phyloP scores from a whole-genome alignment of 2,888 invertebrate genomes.

The Trissoscelio sp. region DNA sequence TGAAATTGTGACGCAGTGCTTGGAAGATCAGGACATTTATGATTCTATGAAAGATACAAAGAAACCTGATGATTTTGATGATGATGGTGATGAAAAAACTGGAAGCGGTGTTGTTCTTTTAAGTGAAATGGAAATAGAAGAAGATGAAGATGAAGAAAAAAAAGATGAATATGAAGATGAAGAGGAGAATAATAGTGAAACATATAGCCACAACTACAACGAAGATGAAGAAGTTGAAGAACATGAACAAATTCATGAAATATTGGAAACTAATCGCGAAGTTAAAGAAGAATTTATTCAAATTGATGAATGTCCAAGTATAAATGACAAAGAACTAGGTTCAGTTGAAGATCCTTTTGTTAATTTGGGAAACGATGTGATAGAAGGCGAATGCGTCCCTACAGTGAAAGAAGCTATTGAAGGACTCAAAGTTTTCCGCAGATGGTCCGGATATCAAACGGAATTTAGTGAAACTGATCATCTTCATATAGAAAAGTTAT shows the following conservation, averaged over 20 bases:
- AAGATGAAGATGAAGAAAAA: background rate
- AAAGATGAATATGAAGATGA: too few relatives aligned
- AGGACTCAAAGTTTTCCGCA: slow-evolving; percentile 2
- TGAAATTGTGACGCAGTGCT: slow-evolving; percentile 13
- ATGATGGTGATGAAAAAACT: background rate
- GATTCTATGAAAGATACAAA: background rate
- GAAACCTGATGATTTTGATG: background rate
- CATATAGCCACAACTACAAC: background rate
- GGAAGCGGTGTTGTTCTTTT: too few relatives aligned
- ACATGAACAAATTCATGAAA: too few relatives aligned
- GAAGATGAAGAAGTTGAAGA: background rate
- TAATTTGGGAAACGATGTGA: too few relatives aligned
- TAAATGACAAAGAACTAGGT: background rate
- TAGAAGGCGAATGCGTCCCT: background rate
- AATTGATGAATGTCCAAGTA: background rate
- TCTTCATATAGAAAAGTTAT: slow-evolving; percentile 15
- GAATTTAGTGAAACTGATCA: slow-evolving; percentile 5
- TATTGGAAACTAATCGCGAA: too few relatives aligned
- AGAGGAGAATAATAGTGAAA: background rate
- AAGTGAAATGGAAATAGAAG: background rate
- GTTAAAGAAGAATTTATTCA: background rate
- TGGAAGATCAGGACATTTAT: background rate
- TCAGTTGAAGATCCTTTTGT: background rate
- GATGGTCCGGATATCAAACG: slow-evolving; percentile 11
- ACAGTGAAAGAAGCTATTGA: slow-evolving; percentile 13